Base-by-base conservation (phyloP, 2,888 invertebrate species). In the Apocheima hispidaria region DNA sequence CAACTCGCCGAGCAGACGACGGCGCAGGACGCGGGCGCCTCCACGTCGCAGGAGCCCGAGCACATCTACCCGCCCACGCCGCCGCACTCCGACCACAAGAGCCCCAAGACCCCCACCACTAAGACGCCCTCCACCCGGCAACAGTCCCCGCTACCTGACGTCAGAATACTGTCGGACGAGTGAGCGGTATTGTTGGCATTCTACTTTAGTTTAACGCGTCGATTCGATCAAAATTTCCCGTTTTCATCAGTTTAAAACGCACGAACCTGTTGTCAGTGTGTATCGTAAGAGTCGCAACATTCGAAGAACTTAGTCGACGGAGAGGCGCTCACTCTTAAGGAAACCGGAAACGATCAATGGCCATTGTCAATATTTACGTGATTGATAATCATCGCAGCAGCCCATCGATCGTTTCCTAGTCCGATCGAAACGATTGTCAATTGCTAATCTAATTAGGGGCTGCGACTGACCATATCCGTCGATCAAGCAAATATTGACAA, bases 41-140 rank as follows among this genome's bases (percentile, higher is more conserved):
- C 83, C 2, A 72, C 79, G 23, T 77, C 82, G 0, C 80, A 82
- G 35, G 73, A 70, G 38, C 60, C 74, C 4, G 77, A 77, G 41
- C 87, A 86, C 82, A 77, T 88, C 48, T 90, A 79, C 84, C 92
- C 92, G 26, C 90, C 87, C 38, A 92, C 92, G 60, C 92, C 92
- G 53, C 92, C 92, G 33, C 86, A 84, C 57, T 91, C 90, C 20
- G 90, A 88, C 78, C 90, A 90, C 70, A 92, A 92, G 75, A 90
- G 88, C 74, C 91, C 91, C n/a, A 80, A 78, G 60, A 84, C 89
- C 0, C 86, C 88, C 26, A 68, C 79, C 69, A 78, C 83, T 1
- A 84, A 85, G 61, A 91, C 92, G 0, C 91, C 92, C 0, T 84
- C 86, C 62, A 80, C 85, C 1, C 63, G 84, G 55, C 81, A 76